Conservation (phyloP, 2,113 vertebrate species). For the Microtus ochrogaster region DNA sequence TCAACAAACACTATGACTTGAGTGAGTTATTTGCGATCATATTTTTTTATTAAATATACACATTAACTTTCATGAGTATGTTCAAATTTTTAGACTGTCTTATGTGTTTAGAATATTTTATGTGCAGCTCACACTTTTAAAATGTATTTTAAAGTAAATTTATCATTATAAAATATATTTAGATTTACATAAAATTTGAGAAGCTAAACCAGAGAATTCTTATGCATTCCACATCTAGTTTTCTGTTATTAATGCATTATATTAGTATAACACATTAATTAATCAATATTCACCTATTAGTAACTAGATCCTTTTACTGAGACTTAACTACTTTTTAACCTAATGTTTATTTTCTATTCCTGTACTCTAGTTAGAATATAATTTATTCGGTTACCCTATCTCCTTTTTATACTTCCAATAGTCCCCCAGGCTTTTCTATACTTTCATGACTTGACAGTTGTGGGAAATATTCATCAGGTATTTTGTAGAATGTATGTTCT, state of each 20-base stretch:
- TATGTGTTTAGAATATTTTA: slow-evolving; percentile 51
- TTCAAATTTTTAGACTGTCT: slow-evolving; percentile 62
- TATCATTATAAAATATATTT: slow-evolving; percentile 28
- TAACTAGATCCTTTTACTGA: too few species aligned
- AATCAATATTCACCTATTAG: too few species aligned
- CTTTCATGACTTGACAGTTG: neutral
- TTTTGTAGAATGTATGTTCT: neutral
- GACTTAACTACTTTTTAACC: too few species aligned
- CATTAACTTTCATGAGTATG: slow-evolving; percentile 79
- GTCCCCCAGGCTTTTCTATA: neutral
- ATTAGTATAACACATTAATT: too few species aligned
- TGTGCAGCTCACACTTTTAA: neutral
- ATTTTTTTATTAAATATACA: slow-evolving; percentile 68
- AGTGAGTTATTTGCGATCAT: slow-evolving; percentile 77
- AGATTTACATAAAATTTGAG: slow-evolving; percentile 29
- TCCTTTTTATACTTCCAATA: too few species aligned
- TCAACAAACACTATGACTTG: slow-evolving; percentile 72
- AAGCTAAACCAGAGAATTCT: neutral
- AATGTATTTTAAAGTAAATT: neutral
- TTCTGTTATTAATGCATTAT: too few species aligned
- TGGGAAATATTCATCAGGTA: neutral
- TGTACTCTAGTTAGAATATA: too few species aligned
- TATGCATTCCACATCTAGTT: neutral
- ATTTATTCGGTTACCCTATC: too few species aligned
- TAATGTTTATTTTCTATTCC: too few species aligned